Evolutionary conservation across 2,113 vertebrate species (phyloP).

Genomic region (Nothocercus nigrocapillus): DNA sequence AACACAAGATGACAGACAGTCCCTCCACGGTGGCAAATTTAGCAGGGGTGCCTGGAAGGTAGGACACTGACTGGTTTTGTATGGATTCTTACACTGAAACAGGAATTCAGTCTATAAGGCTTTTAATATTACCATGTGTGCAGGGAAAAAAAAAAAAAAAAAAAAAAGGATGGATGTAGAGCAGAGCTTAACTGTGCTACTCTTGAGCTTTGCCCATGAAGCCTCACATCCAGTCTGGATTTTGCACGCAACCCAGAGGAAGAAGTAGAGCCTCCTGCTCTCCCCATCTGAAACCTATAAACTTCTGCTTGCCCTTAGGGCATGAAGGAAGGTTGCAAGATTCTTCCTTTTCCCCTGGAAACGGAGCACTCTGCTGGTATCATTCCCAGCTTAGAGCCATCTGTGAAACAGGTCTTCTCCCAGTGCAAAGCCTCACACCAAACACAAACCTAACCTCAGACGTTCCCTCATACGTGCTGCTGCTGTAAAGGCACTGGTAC

Average conservation of each 20-base stretch:
- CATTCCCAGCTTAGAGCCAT: background rate
- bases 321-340: background rate
- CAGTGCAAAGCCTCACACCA: background rate
- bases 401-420: background rate
- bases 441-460: background rate
- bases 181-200: background rate
- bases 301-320: background rate
- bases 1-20: background rate
- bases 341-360: background rate
- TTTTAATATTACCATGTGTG: background rate
- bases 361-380: background rate
- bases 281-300: background rate
- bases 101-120: background rate
- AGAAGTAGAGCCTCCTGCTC: background rate
- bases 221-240: background rate
- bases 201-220: background rate
- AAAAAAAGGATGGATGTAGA: background rate
- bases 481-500: background rate
- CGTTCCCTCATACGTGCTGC: rapidly evolving
- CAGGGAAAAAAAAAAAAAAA: background rate
- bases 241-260: background rate
- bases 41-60: background rate
- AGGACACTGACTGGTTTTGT: background rate
- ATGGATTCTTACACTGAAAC: background rate
- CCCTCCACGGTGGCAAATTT: background rate